phyloP scores from a whole-genome alignment of 2,113 vertebrate species.

The Calidris pygmaea region DNA sequence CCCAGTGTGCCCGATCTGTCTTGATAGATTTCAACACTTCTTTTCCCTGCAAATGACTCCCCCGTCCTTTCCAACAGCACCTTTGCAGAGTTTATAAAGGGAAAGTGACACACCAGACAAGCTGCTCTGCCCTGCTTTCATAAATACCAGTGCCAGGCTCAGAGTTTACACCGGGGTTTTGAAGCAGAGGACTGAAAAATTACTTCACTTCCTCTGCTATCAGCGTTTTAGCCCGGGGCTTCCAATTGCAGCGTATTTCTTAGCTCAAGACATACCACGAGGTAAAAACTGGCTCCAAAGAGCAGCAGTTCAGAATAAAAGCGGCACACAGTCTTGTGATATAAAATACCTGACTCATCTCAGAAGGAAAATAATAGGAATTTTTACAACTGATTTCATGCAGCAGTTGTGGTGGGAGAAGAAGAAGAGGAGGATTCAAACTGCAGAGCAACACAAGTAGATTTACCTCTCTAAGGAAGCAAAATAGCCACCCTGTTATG shows the following conservation, averaged over 20 bases:
- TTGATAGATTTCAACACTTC: neutral
- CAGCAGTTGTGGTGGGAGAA: neutral
- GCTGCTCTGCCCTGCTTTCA: neutral
- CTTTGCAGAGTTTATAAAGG: neutral
- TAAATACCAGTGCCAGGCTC: neutral
- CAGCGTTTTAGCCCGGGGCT: neutral
- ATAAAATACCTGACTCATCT: neutral
- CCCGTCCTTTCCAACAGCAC: neutral
- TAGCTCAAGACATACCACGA: neutral
- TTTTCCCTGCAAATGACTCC: neutral
- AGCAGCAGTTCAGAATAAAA: neutral
- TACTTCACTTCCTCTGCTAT: neutral
- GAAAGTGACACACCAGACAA: neutral
- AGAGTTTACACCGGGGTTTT: neutral
- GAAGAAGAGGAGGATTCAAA: neutral
- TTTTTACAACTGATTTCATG: neutral
- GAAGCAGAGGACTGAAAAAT: neutral
- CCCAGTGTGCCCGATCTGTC: neutral
- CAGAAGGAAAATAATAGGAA: neutral
- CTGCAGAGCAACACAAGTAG: neutral
- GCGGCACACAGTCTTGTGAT: neutral
- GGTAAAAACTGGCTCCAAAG: neutral
- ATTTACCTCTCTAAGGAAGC: neutral
- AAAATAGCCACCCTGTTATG: neutral
- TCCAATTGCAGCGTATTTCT: neutral